Evolutionary conservation across 2,113 vertebrate genomes (phyloP), one percentile per base, ranked within the genome.

Genomic region (Perca schrenkii): DNA sequence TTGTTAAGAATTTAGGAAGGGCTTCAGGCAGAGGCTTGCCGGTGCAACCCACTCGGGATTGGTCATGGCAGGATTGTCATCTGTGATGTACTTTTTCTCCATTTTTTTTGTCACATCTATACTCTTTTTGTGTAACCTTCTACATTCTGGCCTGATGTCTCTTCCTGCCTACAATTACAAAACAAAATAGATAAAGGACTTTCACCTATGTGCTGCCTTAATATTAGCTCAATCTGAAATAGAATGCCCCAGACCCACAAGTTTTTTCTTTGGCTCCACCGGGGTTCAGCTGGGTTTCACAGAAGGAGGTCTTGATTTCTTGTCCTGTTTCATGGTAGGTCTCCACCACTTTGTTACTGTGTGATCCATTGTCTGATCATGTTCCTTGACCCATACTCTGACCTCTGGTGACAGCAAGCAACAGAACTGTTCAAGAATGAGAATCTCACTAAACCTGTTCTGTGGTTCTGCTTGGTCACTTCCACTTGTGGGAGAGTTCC

Each of bases 391-490:
- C 84, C 70, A 6, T 81, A 40, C 40, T 52, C 34, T 86, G 57
- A 86, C 74, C 67, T 83, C 47, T 72, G 64, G 64, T 83, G 75
- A 85, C 81, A 85, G 82, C 46, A 67, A 81, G 69, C 28, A 63
- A 78, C 54, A 34, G 34, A 81, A 71, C 56, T 69, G 62, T 50
- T 85, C 65, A 61, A 82, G 79, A 77, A 86, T 43, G 31, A 63
- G 52, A 79, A 47, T 81, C 53, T 82, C 57, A 60, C 74, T 73
- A 81, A 43, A 61, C 72, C 68, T 85, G 60, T 72, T 78, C 72
- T 70, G 49, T 69, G 74, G 88, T 91, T 90, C 79, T 84, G 84
- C 84, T 85, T 85, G 86, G 79, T 47, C 69, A 76, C 83, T 34
- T 85, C 78, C 60, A 82, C 79, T 82, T 57, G 56, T 58, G 75